A percentile compares a stretch with the other conserved stretches of the same genome.
Conservation (phyloP, 2,888 invertebrate species). For the Sialis lutaria region DNA sequence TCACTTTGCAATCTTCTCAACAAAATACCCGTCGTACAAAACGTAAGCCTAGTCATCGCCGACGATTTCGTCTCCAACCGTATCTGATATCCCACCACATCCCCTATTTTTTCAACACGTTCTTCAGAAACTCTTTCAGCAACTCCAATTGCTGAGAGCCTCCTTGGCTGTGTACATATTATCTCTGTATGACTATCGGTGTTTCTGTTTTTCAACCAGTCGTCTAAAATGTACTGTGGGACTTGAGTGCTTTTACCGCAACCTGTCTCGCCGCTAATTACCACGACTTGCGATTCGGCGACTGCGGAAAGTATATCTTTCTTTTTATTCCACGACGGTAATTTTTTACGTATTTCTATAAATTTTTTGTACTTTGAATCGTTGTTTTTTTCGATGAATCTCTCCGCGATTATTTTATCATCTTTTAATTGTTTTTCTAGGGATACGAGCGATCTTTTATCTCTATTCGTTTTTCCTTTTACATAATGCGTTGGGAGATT, state of each 20-base stretch:
- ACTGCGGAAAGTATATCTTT: constrained; percentile 49
- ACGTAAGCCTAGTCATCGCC: constrained; percentile 61
- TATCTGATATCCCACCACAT: constrained; percentile 53
- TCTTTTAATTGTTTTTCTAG: constrained; percentile 36
- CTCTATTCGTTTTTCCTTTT: constrained; percentile 37
- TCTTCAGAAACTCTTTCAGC: constrained; percentile 84
- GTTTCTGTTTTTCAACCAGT: constrained; percentile 47
- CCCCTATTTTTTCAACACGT: constrained; percentile 59
- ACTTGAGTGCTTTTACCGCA: constrained; percentile 78
- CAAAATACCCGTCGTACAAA: constrained; percentile 88
- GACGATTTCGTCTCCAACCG: constrained; percentile 64
- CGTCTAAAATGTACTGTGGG: constrained; percentile 85
- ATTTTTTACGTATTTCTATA: constrained; percentile 38
- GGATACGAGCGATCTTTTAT: constrained; percentile 31
- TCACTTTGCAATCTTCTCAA: constrained; percentile 69
- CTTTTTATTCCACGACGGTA: constrained; percentile 59
- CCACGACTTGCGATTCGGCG: constrained; percentile 43
- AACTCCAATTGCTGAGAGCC: constrained; percentile 82
- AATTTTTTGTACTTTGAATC: constrained; percentile 47
- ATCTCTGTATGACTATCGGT: constrained; percentile 56
- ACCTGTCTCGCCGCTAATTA: constrained; percentile 71
- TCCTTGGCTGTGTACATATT: constrained; percentile 80
- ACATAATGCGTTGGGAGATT: constrained; percentile 43
- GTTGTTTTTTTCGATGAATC: constrained; percentile 39
- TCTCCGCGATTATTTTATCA: constrained; percentile 41